Evolutionary conservation across 2,888 invertebrate species (phyloP).

Genomic region (Perizoma flavofasciatum): DNA sequence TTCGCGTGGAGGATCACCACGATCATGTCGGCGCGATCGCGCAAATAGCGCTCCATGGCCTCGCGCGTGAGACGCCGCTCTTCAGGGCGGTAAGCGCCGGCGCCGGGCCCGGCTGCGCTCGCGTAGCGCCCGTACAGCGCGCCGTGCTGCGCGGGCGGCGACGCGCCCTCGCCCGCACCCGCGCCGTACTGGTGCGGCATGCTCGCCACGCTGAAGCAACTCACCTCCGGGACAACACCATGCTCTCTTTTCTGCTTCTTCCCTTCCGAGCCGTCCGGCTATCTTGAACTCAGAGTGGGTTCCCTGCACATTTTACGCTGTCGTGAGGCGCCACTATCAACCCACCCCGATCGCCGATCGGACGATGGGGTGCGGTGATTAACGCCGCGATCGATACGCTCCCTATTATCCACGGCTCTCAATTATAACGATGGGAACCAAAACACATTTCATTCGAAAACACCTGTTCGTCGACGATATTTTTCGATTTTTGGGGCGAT

Average conservation of each 20-base stretch:
- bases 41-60: slow-evolving; percentile 98
- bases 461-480: slow-evolving; percentile 89
- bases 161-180: slow-evolving; percentile 91
- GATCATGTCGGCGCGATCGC: slow-evolving; percentile 97
- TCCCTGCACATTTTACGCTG: slow-evolving; percentile 30
- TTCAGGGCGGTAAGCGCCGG: slow-evolving; percentile 88
- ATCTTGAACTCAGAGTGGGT: slow-evolving; percentile 44
- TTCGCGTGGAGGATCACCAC: slow-evolving; percentile 99
- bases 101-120: slow-evolving; percentile 81
- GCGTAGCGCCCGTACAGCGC: slow-evolving; percentile 86
- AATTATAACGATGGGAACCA: slow-evolving; percentile 81
- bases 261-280: slow-evolving; percentile 41
- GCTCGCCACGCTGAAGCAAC: slow-evolving; percentile 77
- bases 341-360: slow-evolving; percentile 25
- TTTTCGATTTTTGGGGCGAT: slow-evolving; percentile 85
- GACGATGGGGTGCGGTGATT: slow-evolving; percentile 40
- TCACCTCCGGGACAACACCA: slow-evolving; percentile 68
- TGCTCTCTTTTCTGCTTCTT: slow-evolving; percentile 49
- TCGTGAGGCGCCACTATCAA: slow-evolving; percentile 28
- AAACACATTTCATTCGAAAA: slow-evolving; percentile 88
- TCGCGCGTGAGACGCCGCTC: slow-evolving; percentile 94
- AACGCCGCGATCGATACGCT: slow-evolving; percentile 75
- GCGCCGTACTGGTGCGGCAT: slow-evolving; percentile 93
- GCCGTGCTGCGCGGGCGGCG: slow-evolving; percentile 85
- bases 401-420: slow-evolving; percentile 77